Base-by-base conservation (phyloP, 2,888 invertebrate genomes). In the Dicroscelio sp. region DNA sequence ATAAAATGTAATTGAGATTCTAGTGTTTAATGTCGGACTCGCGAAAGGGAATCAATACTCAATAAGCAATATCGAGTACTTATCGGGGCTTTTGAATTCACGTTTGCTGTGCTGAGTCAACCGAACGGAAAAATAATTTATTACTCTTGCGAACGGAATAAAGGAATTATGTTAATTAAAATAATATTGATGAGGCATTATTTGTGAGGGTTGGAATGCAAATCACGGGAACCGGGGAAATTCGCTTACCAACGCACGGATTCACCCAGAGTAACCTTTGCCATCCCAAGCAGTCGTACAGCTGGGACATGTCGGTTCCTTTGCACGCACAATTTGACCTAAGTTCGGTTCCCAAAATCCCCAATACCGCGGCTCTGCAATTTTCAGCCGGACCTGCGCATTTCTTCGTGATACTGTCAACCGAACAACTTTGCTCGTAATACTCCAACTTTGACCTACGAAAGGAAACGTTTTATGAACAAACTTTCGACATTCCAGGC, bases 341-440 rank as follows among this genome's bases (percentile, higher is more conserved):
- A 75, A 99, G 97, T 96, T 98, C 98, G n/a, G 99, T 99, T 33
- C 99, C 99, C 75, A 99, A 97, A 92, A 99, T 99, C 23, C 98
- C 98, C 78, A 99, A 97, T 97, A 99, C 98, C 4, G 99, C 99
- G 78, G 98, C 97, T 71, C 99, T 97, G 97, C 99, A 99, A 69
- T 98, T 98, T n/a, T 98, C 97, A 0, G 98, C 98, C 0, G 98
- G 98, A 0, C 99, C 99, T 0, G 99, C 99, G 96, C 99, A 99
- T 94, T 98, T 98, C 96, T 98, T 98, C 38, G 99, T 99, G 71
- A 98, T 98, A 82, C 98, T 98, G 96, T 99, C 99, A 76, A 99
- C 99, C 0, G 99, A 99, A 97, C 99, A 99, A 94, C 98, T 98
- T 96, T 99, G 99, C 97, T 99, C 99, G 97, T 98, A 99, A 97